Base-by-base conservation (phyloP, 2,797 vertebrate species). In the Agapornis canus region DNA sequence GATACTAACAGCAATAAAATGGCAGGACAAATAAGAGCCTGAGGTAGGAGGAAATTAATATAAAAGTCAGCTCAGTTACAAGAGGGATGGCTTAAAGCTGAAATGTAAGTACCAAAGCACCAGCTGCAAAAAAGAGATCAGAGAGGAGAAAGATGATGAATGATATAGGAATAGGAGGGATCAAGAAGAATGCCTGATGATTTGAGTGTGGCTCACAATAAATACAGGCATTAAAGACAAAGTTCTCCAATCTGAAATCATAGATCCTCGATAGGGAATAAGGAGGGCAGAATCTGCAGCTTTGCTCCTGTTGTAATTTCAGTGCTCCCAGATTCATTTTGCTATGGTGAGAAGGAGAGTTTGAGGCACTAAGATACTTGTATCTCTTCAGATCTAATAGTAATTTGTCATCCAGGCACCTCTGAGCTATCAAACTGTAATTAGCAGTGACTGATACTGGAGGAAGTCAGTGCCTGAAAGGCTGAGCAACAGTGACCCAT, bases 381-480 rank as follows among this genome's bases (percentile, higher is more conserved):
- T 66, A 51, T 77, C 43, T 89, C 78, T 66, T 91, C 5, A 3
- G 45, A 68, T 57, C 54, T 86, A 85, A 70, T 18, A 88, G 71
- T 18, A 83, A 73, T 90, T 96, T 96, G 92, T 87, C 82, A 94
- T 86, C 61, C 89, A 92, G 86, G 54, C 66, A 82, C 51, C 39
- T 85, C 49, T 59, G 70, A 89, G 82, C 63, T 91, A 94, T 78
- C 19, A 37, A 95, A 71, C 66, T 77, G 91, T 82, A 95, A 96
- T 95, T 89, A 97, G 75, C 60, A 87, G 90, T 78, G 51, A 95
- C 89, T 76, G 87, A 79, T 80, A 76, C 43, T 60, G 75, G 57
- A 68, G 52, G 61, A 95, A 92, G 37, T 64, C 48, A 29, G 71
- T 57, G 63, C 56, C 83, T 86, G 89, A 89, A 97, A 83, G 0